Percentiles rank a stretch among this genome's conserved stretches.
Conservation (phyloP, 2,888 invertebrate genomes). For the Leistus spinibarbis region DNA sequence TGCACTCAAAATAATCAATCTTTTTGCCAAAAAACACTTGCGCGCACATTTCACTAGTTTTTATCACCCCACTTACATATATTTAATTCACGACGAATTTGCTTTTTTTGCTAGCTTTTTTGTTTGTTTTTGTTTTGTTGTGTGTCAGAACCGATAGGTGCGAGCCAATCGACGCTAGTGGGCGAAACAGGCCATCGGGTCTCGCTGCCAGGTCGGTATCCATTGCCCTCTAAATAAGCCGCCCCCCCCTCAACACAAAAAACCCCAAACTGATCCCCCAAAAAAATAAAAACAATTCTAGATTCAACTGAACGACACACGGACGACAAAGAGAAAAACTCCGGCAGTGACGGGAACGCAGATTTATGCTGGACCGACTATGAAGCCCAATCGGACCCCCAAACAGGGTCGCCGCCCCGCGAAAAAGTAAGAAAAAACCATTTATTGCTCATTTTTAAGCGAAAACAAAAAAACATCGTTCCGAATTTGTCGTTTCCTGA, state of each 20-base stretch:
- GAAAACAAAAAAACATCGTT: too few species aligned
- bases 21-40: too few species aligned
- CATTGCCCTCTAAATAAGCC: neutral
- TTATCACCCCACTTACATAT: too few species aligned
- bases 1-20: neutral
- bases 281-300: too few species aligned
- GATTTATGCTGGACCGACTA: constrained; percentile 68
- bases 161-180: constrained; percentile 30
- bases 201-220: constrained; percentile 14
- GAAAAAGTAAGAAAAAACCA: constrained; percentile 54
- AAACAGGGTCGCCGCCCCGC: constrained; percentile 62
- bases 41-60: too few species aligned
- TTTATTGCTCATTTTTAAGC: too few species aligned
- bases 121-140: neutral
- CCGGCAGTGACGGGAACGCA: constrained; percentile 62
- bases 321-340: constrained; percentile 54
- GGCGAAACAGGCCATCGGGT: constrained; percentile 20
- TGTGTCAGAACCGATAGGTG: constrained; percentile 32
- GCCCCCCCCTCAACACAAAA: neutral
- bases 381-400: constrained; percentile 71
- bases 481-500: too few species aligned
- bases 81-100: too few species aligned
- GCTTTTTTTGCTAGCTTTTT: neutral
- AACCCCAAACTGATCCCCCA: neutral
- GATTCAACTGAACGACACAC: constrained; percentile 46